Evolutionary conservation across 2,113 vertebrate genomes (phyloP).

Genomic region (Vicugna pacos): DNA sequence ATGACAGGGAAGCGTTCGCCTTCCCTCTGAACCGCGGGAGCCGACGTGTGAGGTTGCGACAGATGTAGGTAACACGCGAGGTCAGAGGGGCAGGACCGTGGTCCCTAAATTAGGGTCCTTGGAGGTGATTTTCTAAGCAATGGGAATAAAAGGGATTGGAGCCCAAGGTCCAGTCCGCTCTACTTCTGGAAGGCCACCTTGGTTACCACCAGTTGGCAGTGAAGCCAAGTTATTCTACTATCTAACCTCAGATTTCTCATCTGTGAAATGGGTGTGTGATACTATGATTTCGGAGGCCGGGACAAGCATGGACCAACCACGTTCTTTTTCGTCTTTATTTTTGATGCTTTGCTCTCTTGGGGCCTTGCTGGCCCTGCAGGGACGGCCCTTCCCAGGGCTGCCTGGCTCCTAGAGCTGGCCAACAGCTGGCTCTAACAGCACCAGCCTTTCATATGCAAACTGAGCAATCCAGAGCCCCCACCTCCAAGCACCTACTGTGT

Average conservation of each 20-base stretch:
- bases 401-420: not conserved
- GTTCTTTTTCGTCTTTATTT: not conserved
- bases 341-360: not conserved
- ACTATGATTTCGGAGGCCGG: accelerated
- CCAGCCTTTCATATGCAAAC: not conserved
- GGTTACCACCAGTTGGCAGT: no score
- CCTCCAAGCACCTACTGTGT: accelerated
- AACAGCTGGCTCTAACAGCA: accelerated
- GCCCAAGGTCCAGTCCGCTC: accelerated
- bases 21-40: accelerated
- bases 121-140: not conserved
- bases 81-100: accelerated
- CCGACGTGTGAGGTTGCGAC: accelerated
- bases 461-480: not conserved
- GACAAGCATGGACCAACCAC: accelerated
- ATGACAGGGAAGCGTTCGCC: accelerated
- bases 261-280: no score
- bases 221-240: not conserved
- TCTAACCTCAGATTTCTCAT: not conserved
- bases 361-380: not conserved
- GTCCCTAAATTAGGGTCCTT: no score
- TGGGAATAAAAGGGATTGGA: no score
- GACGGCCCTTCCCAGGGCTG: not conserved
- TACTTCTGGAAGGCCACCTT: not conserved
- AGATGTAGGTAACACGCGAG: accelerated